phyloP scores from a whole-genome alignment of 2,888 invertebrate species.

The Ochlodes sylvanus region DNA sequence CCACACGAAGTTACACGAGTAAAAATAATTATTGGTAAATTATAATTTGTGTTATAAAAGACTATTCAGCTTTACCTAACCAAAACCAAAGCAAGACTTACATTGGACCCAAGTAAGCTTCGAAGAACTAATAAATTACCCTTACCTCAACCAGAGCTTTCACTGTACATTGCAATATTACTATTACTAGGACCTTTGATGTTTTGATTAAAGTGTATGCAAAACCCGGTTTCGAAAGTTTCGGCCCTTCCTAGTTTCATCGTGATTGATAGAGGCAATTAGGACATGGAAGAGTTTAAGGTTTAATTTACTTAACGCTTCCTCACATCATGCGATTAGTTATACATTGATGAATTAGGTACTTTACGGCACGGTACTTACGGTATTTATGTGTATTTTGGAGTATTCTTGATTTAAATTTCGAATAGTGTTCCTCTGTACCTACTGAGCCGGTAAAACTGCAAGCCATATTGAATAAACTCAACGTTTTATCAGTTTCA shows the following conservation, averaged over 20 bases:
- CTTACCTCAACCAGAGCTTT: slow-evolving; percentile 3
- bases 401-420: no score
- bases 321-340: no score
- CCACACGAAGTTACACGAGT: no score
- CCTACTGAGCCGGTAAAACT: no score
- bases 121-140: slow-evolving; percentile 8
- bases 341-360: no score
- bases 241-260: not conserved
- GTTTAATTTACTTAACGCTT: not conserved
- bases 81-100: not conserved
- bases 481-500: no score
- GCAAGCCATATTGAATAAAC: no score
- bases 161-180: not conserved
- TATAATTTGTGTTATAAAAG: not conserved
- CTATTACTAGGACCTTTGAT: not conserved
- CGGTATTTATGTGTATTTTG: no score
- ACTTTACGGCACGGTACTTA: no score
- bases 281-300: not conserved
- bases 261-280: not conserved
- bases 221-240: not conserved
- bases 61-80: not conserved
- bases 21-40: no score
- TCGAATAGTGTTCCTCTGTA: no score
- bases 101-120: slow-evolving; percentile 14
- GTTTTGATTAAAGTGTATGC: not conserved